phyloP scores from a whole-genome alignment of 2,797 vertebrate species.

The Hybognathus amarus region DNA sequence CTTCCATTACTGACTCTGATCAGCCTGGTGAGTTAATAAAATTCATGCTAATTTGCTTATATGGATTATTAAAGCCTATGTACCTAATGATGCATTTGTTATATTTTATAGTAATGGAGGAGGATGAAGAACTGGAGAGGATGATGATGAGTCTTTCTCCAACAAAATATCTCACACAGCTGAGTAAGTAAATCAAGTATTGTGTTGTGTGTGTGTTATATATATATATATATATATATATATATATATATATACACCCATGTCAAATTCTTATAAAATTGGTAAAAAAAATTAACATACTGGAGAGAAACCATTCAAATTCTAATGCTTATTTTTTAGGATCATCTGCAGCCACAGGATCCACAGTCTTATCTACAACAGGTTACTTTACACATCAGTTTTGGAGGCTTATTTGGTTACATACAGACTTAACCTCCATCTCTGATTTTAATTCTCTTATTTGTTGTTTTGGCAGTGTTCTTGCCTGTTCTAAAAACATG shows the following conservation, averaged over 20 bases:
- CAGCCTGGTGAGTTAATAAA: not conserved
- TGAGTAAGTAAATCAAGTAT: not conserved
- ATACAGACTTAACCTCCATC: not conserved
- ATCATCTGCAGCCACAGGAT: not conserved
- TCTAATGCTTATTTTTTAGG: not conserved
- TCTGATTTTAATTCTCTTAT: not conserved
- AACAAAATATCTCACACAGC: constrained; percentile 18
- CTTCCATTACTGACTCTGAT: not conserved
- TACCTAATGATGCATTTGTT: no score
- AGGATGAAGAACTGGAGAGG: not conserved
- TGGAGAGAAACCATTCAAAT: not conserved
- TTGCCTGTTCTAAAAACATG: no score
- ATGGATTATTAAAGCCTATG: no score
- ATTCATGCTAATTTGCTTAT: not conserved
- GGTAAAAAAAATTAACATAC: not conserved
- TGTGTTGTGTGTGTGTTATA: not conserved
- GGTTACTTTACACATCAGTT: not conserved
- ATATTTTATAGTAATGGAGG: no score
- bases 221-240: no score
- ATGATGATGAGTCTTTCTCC: constrained; percentile 14
- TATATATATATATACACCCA: no score
- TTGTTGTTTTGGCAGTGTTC: not conserved
- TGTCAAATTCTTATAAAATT: not conserved
- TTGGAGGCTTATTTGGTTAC: not conserved
- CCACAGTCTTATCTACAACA: not conserved